Percentiles rank a stretch among this genome's conserved stretches.
phyloP scores from a whole-genome alignment of 2,888 invertebrate species.

The Piscicola geometra region DNA sequence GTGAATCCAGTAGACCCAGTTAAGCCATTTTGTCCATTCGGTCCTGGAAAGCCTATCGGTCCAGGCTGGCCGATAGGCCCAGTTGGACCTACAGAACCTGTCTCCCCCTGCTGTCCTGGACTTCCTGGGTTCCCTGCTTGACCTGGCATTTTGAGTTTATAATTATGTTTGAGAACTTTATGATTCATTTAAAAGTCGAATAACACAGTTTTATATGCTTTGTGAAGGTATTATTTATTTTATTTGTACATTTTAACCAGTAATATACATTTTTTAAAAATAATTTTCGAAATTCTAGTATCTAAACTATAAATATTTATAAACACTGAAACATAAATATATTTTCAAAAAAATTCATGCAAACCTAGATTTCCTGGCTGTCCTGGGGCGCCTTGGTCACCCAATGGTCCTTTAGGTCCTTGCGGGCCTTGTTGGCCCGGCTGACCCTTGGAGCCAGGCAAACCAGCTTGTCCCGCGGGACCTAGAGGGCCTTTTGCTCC shows the following conservation, averaged over 20 bases:
- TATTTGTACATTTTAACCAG: background rate
- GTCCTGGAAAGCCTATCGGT: conserved; percentile 25
- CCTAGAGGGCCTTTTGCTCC: conserved; percentile 33
- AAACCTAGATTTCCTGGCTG: background rate
- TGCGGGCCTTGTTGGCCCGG: conserved; percentile 3
- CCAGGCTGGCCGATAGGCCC: conserved; percentile 23
- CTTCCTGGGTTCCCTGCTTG: conserved; percentile 28
- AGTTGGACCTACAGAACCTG: conserved; percentile 11
- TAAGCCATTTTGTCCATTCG: conserved; percentile 17
- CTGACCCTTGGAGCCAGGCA: conserved; percentile 39
- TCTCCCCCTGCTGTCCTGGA: background rate
- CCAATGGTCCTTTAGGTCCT: background rate
- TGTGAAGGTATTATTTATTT: no score
- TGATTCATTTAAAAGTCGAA: no score
- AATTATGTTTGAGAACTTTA: no score
- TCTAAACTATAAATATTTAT: background rate
- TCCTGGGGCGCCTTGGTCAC: background rate
- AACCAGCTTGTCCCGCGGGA: conserved; percentile 35
- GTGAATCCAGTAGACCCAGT: conserved; percentile 37
- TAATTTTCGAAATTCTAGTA: background rate
- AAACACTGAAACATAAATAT: background rate
- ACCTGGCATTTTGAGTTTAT: conserved; percentile 19
- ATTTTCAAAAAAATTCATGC: no score
- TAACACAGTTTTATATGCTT: no score
- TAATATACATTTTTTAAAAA: background rate